Percentiles rank a stretch among this genome's conserved stretches.
Evolutionary conservation across 2,888 invertebrate species (phyloP).

Genomic region (Archips crataeganus): DNA sequence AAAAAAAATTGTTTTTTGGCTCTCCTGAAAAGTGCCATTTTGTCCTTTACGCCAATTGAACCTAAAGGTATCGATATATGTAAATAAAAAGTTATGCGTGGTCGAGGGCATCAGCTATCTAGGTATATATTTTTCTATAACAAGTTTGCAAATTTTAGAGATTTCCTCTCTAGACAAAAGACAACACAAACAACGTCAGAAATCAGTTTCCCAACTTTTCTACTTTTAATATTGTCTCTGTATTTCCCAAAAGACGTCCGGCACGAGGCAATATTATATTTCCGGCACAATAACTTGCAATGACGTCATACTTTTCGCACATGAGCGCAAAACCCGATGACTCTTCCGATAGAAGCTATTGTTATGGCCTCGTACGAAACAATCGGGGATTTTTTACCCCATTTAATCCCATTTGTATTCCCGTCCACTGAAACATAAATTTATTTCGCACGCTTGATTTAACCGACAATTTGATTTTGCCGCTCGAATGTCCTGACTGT

Average conservation of each 20-base stretch:
- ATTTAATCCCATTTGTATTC: conserved; percentile 56
- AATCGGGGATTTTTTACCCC: conserved; percentile 66
- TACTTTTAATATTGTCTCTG: not conserved
- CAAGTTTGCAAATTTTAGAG: too few relatives aligned
- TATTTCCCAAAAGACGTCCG: conserved; percentile 14
- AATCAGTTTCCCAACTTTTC: conserved; percentile 16
- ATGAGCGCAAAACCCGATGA: conserved; percentile 72
- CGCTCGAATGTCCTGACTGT: conserved; percentile 37
- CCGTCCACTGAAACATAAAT: conserved; percentile 51
- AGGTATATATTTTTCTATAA: too few relatives aligned
- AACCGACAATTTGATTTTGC: conserved; percentile 41
- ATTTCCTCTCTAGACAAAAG: not conserved
- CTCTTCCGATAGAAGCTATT: conserved; percentile 79
- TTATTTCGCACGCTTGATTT: conserved; percentile 47
- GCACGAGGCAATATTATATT: conserved; percentile 16
- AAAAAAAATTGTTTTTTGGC: too few relatives aligned
- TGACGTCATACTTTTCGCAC: conserved; percentile 78
- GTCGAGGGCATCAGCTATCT: too few relatives aligned
- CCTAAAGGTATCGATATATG: too few relatives aligned
- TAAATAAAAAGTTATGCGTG: too few relatives aligned
- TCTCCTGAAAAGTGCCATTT: too few relatives aligned
- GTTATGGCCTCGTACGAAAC: conserved; percentile 64
- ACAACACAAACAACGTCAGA: conserved; percentile 1
- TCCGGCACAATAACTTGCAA: conserved; percentile 75
- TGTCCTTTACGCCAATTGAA: too few relatives aligned